Conservation (phyloP, 2,888 invertebrate species). For the Eurois occulta region DNA sequence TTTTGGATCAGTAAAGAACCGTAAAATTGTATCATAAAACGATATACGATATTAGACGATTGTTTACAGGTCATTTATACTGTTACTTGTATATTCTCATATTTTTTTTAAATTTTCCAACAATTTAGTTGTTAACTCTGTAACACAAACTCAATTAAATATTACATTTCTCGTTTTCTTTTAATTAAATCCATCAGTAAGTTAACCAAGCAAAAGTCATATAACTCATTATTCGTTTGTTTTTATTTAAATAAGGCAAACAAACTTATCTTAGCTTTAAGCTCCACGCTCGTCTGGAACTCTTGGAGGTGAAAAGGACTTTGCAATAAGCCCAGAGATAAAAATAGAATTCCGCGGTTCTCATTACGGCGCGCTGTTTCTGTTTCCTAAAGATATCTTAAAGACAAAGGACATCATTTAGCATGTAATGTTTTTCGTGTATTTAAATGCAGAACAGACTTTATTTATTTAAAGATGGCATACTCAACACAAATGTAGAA, state of each 20-base stretch:
- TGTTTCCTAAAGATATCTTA: slow-evolving; percentile 24
- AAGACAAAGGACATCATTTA: slow-evolving; percentile 28
- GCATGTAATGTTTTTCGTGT: background rate
- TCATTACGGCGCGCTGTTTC: slow-evolving; percentile 21
- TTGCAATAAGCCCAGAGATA: slow-evolving; percentile 20
- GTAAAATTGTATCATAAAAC: slow-evolving; percentile 1
- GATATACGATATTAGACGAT: background rate
- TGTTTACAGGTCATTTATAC: background rate
- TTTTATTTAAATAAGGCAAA: background rate
- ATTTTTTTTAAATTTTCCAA: background rate
- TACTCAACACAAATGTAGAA: background rate
- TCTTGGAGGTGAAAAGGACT: slow-evolving; percentile 20
- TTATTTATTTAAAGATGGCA: background rate
- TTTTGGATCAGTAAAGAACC: background rate
- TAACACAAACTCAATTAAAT: background rate
- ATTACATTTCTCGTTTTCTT: background rate
- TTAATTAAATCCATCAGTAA: slow-evolving; percentile 1
- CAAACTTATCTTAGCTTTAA: too few relatives aligned
- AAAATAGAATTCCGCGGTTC: slow-evolving; percentile 42
- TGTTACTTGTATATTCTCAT: too few relatives aligned
- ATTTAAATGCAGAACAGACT: background rate
- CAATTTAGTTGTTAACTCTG: background rate
- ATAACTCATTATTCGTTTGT: background rate
- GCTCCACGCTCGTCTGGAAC: background rate
- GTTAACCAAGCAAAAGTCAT: background rate